A percentile compares a stretch with the other conserved stretches of the same genome.
These are phyloP conservation scores for Opisthocomus hoazin DNA, from an alignment of 2,113 vertebrate genomes.

Conservation along the genomic window DNA sequence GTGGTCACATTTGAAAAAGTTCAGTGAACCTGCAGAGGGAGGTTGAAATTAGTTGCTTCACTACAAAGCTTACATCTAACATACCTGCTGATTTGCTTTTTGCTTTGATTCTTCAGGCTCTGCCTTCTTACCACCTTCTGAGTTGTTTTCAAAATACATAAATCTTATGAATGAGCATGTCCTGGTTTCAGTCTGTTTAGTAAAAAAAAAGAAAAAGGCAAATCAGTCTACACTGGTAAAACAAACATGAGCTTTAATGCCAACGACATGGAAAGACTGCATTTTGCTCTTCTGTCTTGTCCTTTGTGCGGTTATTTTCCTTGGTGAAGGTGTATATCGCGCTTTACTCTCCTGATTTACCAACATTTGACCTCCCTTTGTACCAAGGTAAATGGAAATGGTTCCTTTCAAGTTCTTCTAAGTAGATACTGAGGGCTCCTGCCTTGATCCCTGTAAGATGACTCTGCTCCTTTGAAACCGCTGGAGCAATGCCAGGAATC, in stretches of 20 bases:
- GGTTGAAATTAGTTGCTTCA: constrained; percentile 74
- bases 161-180: constrained; percentile 42
- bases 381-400: constrained; percentile 16
- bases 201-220: not conserved
- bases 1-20: constrained; percentile 80
- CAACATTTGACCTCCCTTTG: constrained; percentile 12
- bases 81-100: constrained; percentile 71
- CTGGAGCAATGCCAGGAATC: constrained; percentile 18
- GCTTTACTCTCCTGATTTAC: not conserved
- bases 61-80: constrained; percentile 63
- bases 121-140: constrained; percentile 57
- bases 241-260: not conserved
- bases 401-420: not conserved
- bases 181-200: constrained; percentile 17
- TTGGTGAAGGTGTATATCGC: not conserved
- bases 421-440: not conserved
- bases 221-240: not conserved
- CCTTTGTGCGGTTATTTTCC: not conserved
- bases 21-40: constrained; percentile 80
- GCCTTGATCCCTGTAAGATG: constrained; percentile 18
- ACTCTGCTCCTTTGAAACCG: not conserved
- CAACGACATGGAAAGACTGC: not conserved
- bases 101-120: constrained; percentile 42
- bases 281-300: not conserved
- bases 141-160: constrained; percentile 39